Base-by-base conservation (phyloP, 2,888 invertebrate genomes). In the Pammene aurita region DNA sequence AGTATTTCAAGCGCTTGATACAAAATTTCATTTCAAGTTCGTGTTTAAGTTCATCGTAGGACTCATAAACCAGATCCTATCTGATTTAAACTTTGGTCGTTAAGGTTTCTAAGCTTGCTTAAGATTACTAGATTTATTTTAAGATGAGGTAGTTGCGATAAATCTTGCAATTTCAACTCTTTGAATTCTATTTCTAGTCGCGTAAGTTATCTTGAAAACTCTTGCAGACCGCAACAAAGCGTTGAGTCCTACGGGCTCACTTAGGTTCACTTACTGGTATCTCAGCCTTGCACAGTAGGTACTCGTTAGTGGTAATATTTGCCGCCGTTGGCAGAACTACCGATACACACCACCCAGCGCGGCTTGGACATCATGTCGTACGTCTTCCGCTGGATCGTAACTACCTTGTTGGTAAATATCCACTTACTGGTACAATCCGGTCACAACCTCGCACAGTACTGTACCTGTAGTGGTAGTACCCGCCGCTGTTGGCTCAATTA, bases 381-480 rank as follows among this genome's bases (percentile, higher is more conserved):
- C 7, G 35, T 14, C 14, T 35, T 35, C n/a, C 35, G 14, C 14
- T 35, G 9, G 7, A 55, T 10, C 2, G 9, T 9, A 0, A 10
- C 7, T 11, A 35, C 38, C 16, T 48, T 18, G 16, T 48, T 18
- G 4, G 14, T 14, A 7, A 38, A 38, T 9, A n/a, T n/a, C n/a
- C 7, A 38, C 75, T 82, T 74, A 92, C 91, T 75, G 90, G 89
- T 65, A 90, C 78, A 85, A 92, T 85, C 66, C 91, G 84, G 64
- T 92, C 88, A 44, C 81, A 82, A 0, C 92, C 92, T 0, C 92
- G 94, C 0, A 99, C 98, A 41, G 99, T 99, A 0, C 98, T 96
- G 85, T 99, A 99, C 2, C 99, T 99, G 87, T 99, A 99, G 90
- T 99, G 99, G 87, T 99, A 99, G 86, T 99, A 99, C 10, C 99